Conservation (phyloP, 2,888 invertebrate genomes). For the Parnassius apollo region DNA sequence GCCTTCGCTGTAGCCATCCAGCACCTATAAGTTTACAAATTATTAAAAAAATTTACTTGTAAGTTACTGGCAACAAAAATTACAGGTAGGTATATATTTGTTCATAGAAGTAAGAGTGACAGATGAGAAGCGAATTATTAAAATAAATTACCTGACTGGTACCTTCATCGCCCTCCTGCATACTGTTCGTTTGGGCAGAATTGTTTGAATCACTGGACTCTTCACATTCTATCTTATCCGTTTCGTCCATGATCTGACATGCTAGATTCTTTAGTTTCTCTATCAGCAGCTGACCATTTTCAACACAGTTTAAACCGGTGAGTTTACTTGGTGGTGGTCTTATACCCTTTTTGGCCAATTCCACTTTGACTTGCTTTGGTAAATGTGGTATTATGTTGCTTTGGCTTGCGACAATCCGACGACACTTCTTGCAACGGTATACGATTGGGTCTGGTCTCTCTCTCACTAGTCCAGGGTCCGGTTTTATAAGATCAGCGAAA, state of each 20-base stretch:
- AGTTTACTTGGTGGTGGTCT: slow-evolving; percentile 65
- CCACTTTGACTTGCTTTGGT: slow-evolving; percentile 59
- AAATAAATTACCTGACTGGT: slow-evolving; percentile 41
- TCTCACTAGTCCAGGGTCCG: slow-evolving; percentile 88
- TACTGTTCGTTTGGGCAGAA: slow-evolving; percentile 28
- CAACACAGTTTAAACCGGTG: slow-evolving; percentile 56
- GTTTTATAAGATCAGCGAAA: slow-evolving; percentile 88
- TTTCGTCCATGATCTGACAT: slow-evolving; percentile 54
- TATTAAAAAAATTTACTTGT: no score
- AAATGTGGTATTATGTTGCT: slow-evolving; percentile 89
- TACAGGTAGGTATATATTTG: no score
- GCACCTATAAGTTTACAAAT: slow-evolving; percentile 35
- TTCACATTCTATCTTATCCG: slow-evolving; percentile 27
- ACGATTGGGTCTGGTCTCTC: slow-evolving; percentile 91
- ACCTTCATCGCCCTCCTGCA: slow-evolving; percentile 48
- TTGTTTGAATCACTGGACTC: slow-evolving; percentile 37
- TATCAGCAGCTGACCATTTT: slow-evolving; percentile 64
- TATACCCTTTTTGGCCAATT: slow-evolving; percentile 64
- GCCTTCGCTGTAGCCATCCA: slow-evolving; percentile 63
- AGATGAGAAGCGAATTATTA: no score
- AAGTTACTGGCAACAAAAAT: no score
- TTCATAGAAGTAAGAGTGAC: no score
- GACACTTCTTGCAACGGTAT: slow-evolving; percentile 91
- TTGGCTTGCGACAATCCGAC: slow-evolving; percentile 90
- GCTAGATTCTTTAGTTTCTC: slow-evolving; percentile 67